Evolutionary conservation across 2,113 vertebrate genomes (phyloP).

Genomic region (Hydrochoerus hydrochaeris): DNA sequence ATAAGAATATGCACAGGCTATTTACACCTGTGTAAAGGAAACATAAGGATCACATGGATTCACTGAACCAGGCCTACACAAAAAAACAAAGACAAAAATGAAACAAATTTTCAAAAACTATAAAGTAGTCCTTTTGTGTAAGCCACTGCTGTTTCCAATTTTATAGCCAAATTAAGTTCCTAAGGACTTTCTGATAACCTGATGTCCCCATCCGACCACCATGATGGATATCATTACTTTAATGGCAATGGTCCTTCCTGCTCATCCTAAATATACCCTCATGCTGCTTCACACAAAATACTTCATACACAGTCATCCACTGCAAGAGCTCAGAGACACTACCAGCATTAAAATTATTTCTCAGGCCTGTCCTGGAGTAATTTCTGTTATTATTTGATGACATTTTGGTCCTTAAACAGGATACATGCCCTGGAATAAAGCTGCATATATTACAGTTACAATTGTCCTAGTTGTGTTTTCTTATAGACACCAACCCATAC

Average conservation of each 20-base stretch:
- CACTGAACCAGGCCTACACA: background rate
- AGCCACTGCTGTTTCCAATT: constrained; percentile 20
- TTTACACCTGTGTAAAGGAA: background rate
- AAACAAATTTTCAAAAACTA: background rate
- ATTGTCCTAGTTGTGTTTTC: background rate
- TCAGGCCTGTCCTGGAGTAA: background rate
- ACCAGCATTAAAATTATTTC: constrained; percentile 7
- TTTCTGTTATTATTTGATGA: background rate
- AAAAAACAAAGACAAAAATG: background rate
- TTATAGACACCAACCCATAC: constrained; percentile 8
- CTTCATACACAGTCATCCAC: background rate
- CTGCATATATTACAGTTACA: background rate
- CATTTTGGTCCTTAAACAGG: background rate
- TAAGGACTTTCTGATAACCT: constrained; percentile 1
- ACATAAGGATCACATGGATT: background rate
- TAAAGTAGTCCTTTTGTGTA: background rate
- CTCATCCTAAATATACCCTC: constrained; percentile 27
- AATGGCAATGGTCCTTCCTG: constrained; percentile 25
- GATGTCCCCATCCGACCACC: background rate
- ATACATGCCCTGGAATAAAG: background rate
- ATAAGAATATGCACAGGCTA: background rate
- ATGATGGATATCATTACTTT: background rate
- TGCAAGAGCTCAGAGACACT: background rate
- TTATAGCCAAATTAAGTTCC: constrained; percentile 31
- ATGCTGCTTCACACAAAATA: background rate